A percentile compares a stretch with the other conserved stretches of the same genome.
Conservation (phyloP, 2,888 invertebrate genomes). For the Plagodis pulveraria region DNA sequence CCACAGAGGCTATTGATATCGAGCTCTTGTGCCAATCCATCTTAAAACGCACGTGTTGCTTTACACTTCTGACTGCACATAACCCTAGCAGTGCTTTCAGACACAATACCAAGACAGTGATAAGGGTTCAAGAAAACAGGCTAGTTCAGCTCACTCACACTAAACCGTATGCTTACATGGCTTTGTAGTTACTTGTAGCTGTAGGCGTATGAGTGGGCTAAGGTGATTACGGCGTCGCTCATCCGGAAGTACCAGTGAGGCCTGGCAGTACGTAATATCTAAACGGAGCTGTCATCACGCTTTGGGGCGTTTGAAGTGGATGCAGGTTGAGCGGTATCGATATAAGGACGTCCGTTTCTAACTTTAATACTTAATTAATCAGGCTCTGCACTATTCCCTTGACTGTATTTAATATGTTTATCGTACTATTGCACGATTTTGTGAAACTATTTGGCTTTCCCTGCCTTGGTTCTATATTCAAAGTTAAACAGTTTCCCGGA, state of each 20-base stretch:
- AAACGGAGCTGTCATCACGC: slow-evolving; percentile 1
- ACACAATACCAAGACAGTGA: slow-evolving; percentile 7
- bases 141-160: slow-evolving; percentile 1
- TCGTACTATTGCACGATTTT: too few species aligned
- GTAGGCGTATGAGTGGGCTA: not conserved
- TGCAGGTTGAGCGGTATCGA: not conserved
- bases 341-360: not conserved
- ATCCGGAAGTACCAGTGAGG: slow-evolving; percentile 1
- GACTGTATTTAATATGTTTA: too few species aligned
- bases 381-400: too few species aligned
- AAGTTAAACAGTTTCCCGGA: too few species aligned
- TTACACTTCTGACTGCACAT: slow-evolving; percentile 29
- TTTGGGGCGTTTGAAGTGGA: not conserved
- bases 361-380: not conserved
- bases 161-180: not conserved
- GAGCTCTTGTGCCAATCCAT: not conserved
- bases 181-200: not conserved
- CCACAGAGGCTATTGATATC: slow-evolving; percentile 6
- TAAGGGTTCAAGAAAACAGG: slow-evolving; percentile 8
- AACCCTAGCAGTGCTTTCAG: slow-evolving; percentile 3
- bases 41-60: slow-evolving; percentile 28
- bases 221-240: not conserved
- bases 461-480: too few species aligned
- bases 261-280: not conserved
- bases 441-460: too few species aligned